phyloP scores from a whole-genome alignment of 2,888 invertebrate species.

The Plagodis pulveraria region DNA sequence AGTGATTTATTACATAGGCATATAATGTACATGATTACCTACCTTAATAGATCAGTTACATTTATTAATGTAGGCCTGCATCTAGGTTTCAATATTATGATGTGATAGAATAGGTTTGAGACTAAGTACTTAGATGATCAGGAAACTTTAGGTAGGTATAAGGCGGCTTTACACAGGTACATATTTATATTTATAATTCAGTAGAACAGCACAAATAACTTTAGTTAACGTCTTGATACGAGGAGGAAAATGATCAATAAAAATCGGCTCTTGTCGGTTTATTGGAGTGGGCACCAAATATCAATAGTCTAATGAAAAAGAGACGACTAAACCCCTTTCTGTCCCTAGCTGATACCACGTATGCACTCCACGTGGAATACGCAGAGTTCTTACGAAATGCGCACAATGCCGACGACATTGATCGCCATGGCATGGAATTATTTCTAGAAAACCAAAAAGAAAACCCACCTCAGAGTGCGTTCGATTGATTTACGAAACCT shows the following conservation, averaged over 20 bases:
- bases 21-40: too few relatives aligned
- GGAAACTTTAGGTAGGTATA: too few relatives aligned
- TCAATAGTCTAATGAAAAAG: constrained; percentile 8
- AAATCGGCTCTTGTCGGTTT: constrained; percentile 7
- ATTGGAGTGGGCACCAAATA: background rate
- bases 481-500: constrained; percentile 61
- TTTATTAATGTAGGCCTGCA: too few relatives aligned
- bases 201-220: too few relatives aligned
- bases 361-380: constrained; percentile 59
- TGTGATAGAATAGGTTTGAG: too few relatives aligned
- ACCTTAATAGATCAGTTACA: too few relatives aligned
- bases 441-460: constrained; percentile 50
- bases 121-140: too few relatives aligned
- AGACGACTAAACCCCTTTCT: constrained; percentile 8
- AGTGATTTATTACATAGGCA: too few relatives aligned
- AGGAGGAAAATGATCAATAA: constrained; percentile 28
- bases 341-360: constrained; percentile 39
- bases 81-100: too few relatives aligned
- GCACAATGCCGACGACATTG: constrained; percentile 36
- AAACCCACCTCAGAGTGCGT: constrained; percentile 71
- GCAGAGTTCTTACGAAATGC: constrained; percentile 39
- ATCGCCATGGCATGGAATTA: constrained; percentile 43
- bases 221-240: too few relatives aligned
- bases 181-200: too few relatives aligned
- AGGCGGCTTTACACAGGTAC: too few relatives aligned